Percentiles rank a stretch among this genome's conserved stretches.
Evolutionary conservation across 2,797 vertebrate species (phyloP).

Genomic region (Pseudotriccus pelzelni): DNA sequence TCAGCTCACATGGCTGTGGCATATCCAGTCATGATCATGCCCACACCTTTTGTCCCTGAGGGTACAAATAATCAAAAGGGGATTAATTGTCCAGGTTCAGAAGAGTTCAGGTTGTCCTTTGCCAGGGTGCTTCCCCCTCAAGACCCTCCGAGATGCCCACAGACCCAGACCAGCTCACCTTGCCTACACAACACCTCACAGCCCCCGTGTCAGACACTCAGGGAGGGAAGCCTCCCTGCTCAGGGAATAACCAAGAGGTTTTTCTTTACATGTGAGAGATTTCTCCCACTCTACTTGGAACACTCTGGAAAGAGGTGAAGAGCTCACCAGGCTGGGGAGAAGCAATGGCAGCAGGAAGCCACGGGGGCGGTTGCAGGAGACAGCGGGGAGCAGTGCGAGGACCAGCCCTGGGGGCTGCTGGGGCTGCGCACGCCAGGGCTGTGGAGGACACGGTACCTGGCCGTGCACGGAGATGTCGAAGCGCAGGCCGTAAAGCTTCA

Average conservation of each 20-base stretch:
- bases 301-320: not conserved
- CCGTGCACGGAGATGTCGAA: constrained; percentile 90
- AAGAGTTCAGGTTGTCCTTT: not conserved
- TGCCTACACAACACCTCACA: not conserved
- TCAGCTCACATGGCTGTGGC: not conserved
- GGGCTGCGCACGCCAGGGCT: rapidly evolving
- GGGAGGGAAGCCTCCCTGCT: not conserved
- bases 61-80: not conserved
- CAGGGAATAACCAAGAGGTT: not conserved
- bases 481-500: constrained; percentile 91
- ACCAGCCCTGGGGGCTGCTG: not conserved
- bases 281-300: not conserved
- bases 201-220: too few relatives aligned
- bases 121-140: not conserved
- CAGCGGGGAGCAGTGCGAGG: rapidly evolving
- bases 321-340: not conserved
- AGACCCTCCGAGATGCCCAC: not conserved
- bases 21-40: not conserved
- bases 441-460: constrained; percentile 72
- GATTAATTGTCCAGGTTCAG: not conserved
- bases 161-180: not conserved
- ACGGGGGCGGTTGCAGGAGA: not conserved
- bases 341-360: rapidly evolving
- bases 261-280: not conserved
- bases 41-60: not conserved